These are phyloP conservation scores for Tenrec ecaudatus DNA, from an alignment of 2,113 vertebrate species.

Conservation along the genomic window DNA sequence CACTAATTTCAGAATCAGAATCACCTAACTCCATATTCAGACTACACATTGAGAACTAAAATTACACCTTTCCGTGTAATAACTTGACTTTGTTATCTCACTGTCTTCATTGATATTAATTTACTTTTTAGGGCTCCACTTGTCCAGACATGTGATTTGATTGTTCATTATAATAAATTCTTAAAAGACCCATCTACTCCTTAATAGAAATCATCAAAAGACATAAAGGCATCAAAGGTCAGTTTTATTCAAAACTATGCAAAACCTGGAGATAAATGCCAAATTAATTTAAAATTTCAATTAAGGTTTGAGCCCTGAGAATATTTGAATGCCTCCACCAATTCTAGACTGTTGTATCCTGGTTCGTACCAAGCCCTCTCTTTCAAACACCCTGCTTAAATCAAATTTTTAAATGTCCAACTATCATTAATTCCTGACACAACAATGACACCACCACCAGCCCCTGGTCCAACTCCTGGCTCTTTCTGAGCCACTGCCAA, in stretches of 20 bases:
- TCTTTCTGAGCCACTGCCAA: too few species aligned
- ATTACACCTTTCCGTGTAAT: rapidly evolving
- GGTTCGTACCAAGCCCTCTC: not conserved
- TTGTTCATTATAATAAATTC: not conserved
- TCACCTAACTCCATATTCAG: not conserved
- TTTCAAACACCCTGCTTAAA: not conserved
- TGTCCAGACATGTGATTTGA: not conserved
- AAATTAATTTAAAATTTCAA: slow-evolving; percentile 71
- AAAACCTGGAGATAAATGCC: slow-evolving; percentile 76
- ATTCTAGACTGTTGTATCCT: not conserved
- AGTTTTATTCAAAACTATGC: slow-evolving; percentile 79
- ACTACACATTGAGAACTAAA: not conserved
- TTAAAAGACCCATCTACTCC: not conserved
- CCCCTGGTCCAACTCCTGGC: not conserved
- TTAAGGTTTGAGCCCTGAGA: slow-evolving; percentile 20
- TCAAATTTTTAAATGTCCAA: too few species aligned
- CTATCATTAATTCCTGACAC: too few species aligned
- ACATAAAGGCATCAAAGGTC: slow-evolving; percentile 48
- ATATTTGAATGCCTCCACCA: not conserved
- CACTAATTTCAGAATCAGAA: not conserved
- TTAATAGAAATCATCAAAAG: not conserved
- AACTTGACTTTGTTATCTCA: not conserved
- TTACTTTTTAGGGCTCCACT: not conserved
- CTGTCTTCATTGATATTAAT: not conserved
- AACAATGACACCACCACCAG: too few species aligned